phyloP scores from a whole-genome alignment of 2,888 invertebrate genomes.

The Periphyllus acericola region DNA sequence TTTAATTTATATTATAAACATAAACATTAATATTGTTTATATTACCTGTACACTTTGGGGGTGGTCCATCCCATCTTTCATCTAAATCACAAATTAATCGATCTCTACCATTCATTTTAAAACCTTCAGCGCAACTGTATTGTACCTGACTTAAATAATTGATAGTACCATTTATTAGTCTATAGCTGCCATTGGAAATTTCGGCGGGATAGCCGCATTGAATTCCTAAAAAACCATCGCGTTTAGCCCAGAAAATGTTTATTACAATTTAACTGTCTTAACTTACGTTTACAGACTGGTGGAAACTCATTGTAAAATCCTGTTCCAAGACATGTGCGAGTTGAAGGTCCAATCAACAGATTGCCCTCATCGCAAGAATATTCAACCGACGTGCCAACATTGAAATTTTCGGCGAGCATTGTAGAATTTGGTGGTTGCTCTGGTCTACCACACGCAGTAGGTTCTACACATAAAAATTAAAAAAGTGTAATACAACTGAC shows the following conservation, averaged over 20 bases:
- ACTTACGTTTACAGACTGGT: constrained; percentile 91
- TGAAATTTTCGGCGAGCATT: constrained; percentile 79
- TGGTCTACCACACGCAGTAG: constrained; percentile 89
- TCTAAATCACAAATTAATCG: constrained; percentile 90
- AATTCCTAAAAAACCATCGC: constrained; percentile 73
- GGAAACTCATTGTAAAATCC: constrained; percentile 95
- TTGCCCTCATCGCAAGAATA: constrained; percentile 89
- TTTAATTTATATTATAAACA: background rate
- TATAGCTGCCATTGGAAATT: constrained; percentile 83
- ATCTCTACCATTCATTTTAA: constrained; percentile 84
- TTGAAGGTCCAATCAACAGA: constrained; percentile 84
- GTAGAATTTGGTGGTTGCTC: constrained; percentile 94
- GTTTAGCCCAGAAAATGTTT: background rate
- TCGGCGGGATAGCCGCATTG: constrained; percentile 91
- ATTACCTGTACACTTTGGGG: constrained; percentile 85
- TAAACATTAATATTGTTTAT: constrained; percentile 62
- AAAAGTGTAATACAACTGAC: constrained; percentile 44
- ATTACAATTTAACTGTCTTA: background rate
- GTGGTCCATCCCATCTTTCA: constrained; percentile 93
- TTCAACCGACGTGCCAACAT: constrained; percentile 84
- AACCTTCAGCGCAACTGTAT: constrained; percentile 84
- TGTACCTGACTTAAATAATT: constrained; percentile 88
- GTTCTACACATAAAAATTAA: constrained; percentile 71
- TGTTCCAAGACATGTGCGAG: constrained; percentile 85
- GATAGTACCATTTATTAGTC: constrained; percentile 84